Evolutionary conservation across 1,140 invertebrate species (phyloP).

Genomic region (Sitodiplosis mosellana): DNA sequence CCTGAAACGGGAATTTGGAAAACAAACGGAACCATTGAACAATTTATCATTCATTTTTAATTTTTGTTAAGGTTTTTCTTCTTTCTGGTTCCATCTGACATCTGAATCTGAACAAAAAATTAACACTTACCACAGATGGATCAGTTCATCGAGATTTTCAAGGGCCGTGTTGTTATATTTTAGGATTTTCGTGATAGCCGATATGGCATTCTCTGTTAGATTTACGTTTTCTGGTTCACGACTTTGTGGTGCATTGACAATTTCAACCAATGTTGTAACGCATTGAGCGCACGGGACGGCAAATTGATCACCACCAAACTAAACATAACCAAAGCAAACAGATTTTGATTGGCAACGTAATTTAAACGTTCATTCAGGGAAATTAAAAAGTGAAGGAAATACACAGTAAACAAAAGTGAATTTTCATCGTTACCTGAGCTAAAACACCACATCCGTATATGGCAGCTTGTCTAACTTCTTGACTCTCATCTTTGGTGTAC

Average conservation of each 20-base stretch:
- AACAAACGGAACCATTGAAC: conserved; percentile 3
- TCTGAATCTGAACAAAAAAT: too few species aligned
- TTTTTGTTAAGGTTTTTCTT: too few species aligned
- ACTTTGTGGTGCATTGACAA: conserved; percentile 70
- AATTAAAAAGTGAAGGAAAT: too few species aligned
- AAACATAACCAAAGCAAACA: too few species aligned
- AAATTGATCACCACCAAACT: conserved; percentile 71
- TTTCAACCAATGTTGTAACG: conserved; percentile 60
- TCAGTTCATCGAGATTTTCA: conserved; percentile 62
- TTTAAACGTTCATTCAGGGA: too few species aligned
- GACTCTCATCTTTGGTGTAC: conserved; percentile 54
- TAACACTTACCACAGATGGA: conserved; percentile 62
- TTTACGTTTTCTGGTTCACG: conserved; percentile 69
- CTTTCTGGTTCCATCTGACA: too few species aligned
- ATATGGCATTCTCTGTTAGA: conserved; percentile 94
- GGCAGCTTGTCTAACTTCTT: conserved; percentile 89
- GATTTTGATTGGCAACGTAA: too few species aligned
- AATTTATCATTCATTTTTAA: too few species aligned
- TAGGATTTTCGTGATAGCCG: conserved; percentile 93
- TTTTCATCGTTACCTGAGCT: conserved; percentile 58
- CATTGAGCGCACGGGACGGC: conserved; percentile 61
- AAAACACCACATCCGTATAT: conserved; percentile 92
- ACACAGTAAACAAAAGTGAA: too few species aligned
- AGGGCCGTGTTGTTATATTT: conserved; percentile 77
- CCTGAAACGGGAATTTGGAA: conserved; percentile 28